These are phyloP conservation scores for Myopa testacea DNA, from an alignment of 2,888 invertebrate genomes.

Conservation along the genomic window DNA sequence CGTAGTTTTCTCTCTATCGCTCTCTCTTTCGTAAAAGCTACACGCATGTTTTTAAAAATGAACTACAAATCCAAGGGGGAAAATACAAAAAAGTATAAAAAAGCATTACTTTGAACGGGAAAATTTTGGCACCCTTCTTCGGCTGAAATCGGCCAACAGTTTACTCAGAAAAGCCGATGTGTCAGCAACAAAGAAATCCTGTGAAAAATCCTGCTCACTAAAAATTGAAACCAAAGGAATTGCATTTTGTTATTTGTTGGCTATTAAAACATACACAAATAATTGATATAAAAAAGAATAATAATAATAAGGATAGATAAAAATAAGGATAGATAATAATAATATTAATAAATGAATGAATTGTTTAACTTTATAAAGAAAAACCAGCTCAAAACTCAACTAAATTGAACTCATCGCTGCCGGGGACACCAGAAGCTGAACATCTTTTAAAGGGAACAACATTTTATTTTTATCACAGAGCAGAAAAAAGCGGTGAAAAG, in stretches of 20 bases:
- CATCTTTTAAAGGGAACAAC: neutral
- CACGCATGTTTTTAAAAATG: too few species aligned
- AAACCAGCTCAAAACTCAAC: neutral
- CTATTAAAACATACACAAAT: too few species aligned
- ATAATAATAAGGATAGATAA: too few species aligned
- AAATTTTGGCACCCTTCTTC: neutral
- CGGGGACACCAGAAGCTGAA: neutral
- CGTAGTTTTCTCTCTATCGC: too few species aligned
- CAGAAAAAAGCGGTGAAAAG: neutral
- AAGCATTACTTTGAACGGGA: neutral
- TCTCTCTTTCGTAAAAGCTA: too few species aligned
- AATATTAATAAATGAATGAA: neutral
- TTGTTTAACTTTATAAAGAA: neutral
- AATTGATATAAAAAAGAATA: neutral
- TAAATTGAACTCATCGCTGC: neutral
- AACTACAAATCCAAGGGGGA: too few species aligned
- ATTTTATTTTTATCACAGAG: neutral
- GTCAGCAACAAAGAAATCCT: conserved; percentile 5
- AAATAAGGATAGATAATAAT: neutral
- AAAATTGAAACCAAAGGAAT: too few species aligned
- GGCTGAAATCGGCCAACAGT: conserved; percentile 11
- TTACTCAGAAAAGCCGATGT: conserved; percentile 19
- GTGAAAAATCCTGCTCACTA: too few species aligned
- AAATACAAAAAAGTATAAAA: neutral
- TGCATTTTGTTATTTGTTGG: too few species aligned